phyloP scores from a whole-genome alignment of 2,113 vertebrate species.

The Rhegmatorhina hoffmannsi region DNA sequence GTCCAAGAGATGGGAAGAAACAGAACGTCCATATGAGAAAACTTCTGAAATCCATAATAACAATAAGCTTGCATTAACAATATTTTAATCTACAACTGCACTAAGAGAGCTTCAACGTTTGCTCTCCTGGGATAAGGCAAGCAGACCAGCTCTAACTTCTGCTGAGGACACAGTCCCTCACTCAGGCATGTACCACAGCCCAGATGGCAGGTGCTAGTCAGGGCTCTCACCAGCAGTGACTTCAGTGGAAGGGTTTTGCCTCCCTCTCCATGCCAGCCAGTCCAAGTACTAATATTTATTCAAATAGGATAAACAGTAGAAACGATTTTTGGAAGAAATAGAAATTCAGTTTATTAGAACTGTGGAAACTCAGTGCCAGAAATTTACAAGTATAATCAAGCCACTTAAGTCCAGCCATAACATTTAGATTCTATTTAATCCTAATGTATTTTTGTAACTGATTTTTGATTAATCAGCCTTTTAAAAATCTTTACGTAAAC shows the following conservation, averaged over 20 bases:
- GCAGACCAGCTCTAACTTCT: background rate
- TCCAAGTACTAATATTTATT: constrained; percentile 38
- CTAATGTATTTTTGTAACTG: constrained; percentile 26
- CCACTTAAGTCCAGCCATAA: constrained; percentile 47
- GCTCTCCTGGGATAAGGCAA: background rate
- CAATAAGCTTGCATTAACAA: background rate
- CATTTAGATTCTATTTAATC: constrained; percentile 47
- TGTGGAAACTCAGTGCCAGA: constrained; percentile 3
- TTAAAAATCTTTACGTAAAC: background rate
- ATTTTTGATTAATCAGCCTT: constrained; percentile 23
- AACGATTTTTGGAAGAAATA: background rate
- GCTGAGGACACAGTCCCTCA: background rate
- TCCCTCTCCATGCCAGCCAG: background rate
- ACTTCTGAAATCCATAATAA: background rate
- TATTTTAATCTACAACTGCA: background rate
- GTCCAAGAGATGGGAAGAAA: background rate
- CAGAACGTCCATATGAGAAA: background rate
- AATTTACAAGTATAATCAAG: constrained; percentile 34
- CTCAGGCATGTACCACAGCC: fast-evolving
- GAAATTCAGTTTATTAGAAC: constrained; percentile 12
- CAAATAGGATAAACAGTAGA: background rate
- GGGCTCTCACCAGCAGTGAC: background rate
- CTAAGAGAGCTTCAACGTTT: background rate
- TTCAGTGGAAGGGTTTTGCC: background rate
- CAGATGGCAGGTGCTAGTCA: background rate